A percentile compares a stretch with the other conserved stretches of the same genome.
Conservation (phyloP, 2,797 vertebrate species). For the Carapus acus region DNA sequence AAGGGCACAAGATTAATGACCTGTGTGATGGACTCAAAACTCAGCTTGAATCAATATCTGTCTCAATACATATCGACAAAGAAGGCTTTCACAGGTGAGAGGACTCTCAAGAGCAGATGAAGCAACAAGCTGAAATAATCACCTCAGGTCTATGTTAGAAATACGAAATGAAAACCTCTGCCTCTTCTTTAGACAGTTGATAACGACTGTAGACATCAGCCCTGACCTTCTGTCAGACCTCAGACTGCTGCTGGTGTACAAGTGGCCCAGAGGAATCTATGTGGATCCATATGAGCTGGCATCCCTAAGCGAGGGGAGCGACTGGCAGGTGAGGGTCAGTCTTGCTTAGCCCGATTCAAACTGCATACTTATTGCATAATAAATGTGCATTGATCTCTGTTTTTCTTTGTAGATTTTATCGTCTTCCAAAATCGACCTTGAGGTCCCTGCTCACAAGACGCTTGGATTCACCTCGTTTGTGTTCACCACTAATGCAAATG, state of each 20-base stretch:
- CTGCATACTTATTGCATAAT: background rate
- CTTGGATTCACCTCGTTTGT: slow-evolving; percentile 68
- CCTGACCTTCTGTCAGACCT: slow-evolving; percentile 48
- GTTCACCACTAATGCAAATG: slow-evolving; percentile 62
- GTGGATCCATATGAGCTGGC: slow-evolving; percentile 87
- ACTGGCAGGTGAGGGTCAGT: slow-evolving; percentile 77
- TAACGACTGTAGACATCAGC: slow-evolving; percentile 70
- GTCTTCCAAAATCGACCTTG: slow-evolving; percentile 76
- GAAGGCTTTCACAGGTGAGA: slow-evolving; percentile 88
- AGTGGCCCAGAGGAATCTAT: slow-evolving; percentile 77
- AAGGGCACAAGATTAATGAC: slow-evolving; percentile 32
- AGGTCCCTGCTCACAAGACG: slow-evolving; percentile 82
- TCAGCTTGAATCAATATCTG: slow-evolving; percentile 51
- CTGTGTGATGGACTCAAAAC: slow-evolving; percentile 56
- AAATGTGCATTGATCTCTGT: background rate
- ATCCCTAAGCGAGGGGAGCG: slow-evolving; percentile 67
- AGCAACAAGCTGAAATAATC: too few species aligned
- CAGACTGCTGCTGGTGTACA: slow-evolving; percentile 68
- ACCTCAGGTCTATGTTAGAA: background rate
- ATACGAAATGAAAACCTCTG: background rate
- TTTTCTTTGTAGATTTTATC: slow-evolving; percentile 64
- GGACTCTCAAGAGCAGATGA: background rate
- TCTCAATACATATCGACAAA: slow-evolving; percentile 76
- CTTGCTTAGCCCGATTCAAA: too few species aligned
- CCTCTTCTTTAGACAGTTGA: slow-evolving; percentile 75